Base-by-base conservation (phyloP, 2,888 invertebrate genomes). In the Pachymerium ferrugineum region DNA sequence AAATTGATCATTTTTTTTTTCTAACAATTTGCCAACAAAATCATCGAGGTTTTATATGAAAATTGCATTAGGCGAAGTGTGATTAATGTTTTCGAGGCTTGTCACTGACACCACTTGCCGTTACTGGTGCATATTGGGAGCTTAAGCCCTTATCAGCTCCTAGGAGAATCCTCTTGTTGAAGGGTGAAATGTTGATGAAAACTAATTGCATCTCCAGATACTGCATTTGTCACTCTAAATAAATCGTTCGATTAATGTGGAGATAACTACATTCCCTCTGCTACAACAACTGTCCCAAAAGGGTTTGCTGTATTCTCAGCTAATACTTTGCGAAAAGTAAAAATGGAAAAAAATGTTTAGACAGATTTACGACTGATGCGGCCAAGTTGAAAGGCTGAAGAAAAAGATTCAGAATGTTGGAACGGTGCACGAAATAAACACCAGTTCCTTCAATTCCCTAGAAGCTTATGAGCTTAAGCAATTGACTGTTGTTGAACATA, bases 121-220 rank as follows among this genome's bases (percentile, higher is more conserved):
- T n/a, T n/a, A n/a, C n/a, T n/a, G 62, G 8, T 62, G n/a, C 10
- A 62, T 62, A 62, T 62, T 62, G 62, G 62, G 28, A 28, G 62
- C 28, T 62, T 62, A 25, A 22, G 62, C 62, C 10, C 62, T 62
- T 62, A 62, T 62, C 62, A 62, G 62, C 12, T 62, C 62, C 62
- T 62, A 6, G 1, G 62, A 62, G 62, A 62, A 62, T 62, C 1
- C 47, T 47, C 19, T 62, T 62, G 62, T 62, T 62, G 62, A 62
- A 62, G 62, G 62, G 25, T 28, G 62, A 62, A 62, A 62, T 28
- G 62, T 62, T 62, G 62, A 62, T 62, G 62, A 62, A 62, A 62
- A 62, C 62, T 62, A 62, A 62, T 62, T 62, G 62, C 62, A 1
- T 25, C 62, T 62, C 25, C 10, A 16, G 25, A 62, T 25, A 62